phyloP scores from a whole-genome alignment of 2,113 vertebrate species.

The Sturnus vulgaris region DNA sequence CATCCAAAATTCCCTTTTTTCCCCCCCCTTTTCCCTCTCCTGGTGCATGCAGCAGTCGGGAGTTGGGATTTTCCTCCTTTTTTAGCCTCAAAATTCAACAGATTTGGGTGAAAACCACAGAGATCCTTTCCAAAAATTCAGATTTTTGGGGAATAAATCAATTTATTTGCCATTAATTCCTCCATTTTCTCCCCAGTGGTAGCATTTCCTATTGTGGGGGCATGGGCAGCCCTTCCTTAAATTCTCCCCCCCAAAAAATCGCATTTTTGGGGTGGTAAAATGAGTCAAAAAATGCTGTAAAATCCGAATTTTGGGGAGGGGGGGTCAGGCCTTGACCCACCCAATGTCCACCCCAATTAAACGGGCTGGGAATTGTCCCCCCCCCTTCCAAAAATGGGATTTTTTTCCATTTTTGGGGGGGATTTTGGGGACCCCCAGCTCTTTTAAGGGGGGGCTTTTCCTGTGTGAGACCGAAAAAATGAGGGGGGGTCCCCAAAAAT shows the following conservation, averaged over 20 bases:
- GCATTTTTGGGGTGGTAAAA: neutral
- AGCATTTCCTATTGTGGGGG: neutral
- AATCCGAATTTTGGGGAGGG: neutral
- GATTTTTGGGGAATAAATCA: neutral
- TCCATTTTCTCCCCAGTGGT: neutral
- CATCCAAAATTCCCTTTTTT: neutral
- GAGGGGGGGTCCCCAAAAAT: neutral
- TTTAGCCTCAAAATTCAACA: accelerated
- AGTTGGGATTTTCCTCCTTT: neutral
- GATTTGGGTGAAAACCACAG: neutral
- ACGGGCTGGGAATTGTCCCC: neutral
- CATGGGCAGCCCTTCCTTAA: accelerated
- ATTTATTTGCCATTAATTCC: neutral
- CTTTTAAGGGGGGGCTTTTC: too few species aligned
- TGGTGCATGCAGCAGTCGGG: neutral
- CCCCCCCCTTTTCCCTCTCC: neutral
- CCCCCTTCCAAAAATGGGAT: neutral
- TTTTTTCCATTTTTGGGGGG: accelerated
- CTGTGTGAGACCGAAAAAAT: neutral
- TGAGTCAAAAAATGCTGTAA: neutral
- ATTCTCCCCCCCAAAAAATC: too few species aligned
- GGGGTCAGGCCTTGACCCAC: neutral
- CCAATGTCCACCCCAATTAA: neutral
- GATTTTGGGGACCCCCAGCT: neutral
- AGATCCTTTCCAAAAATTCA: accelerated